Evolutionary conservation across 2,888 invertebrate genomes (phyloP).

Genomic region (Limnephilus rhombicus): DNA sequence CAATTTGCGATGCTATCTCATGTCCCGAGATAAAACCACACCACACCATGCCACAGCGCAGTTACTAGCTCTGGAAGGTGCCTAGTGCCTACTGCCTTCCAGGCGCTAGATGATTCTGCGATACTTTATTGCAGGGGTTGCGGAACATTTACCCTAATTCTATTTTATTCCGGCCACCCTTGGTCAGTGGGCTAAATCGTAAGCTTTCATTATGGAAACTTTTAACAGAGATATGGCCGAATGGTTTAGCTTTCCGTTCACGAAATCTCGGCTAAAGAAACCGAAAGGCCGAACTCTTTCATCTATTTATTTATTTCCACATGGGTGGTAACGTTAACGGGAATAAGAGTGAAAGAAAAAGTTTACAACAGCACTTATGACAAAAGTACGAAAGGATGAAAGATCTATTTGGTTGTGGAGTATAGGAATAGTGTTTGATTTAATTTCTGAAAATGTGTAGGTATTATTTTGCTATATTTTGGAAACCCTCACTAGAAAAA

Average conservation of each 20-base stretch:
- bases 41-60: background rate
- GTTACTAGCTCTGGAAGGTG: background rate
- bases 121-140: slow-evolving; percentile 33
- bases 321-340: background rate
- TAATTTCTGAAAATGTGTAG: too few species aligned
- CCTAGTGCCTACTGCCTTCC: background rate
- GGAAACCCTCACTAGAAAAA: too few species aligned
- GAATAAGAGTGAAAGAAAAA: background rate
- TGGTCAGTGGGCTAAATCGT: background rate
- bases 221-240: background rate
- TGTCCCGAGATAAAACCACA: slow-evolving; percentile 56
- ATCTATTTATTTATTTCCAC: background rate
- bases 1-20: slow-evolving; percentile 60
- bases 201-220: background rate
- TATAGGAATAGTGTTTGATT: too few species aligned
- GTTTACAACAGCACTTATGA: too few species aligned
- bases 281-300: background rate
- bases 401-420: too few species aligned
- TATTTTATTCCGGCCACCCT: background rate
- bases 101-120: slow-evolving; percentile 27
- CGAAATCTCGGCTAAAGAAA: background rate
- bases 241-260: background rate
- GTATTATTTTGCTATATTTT: too few species aligned
- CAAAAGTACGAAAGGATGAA: too few species aligned
- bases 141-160: slow-evolving; percentile 13